These are phyloP conservation scores for Dysidea cf. avara DNA, from an alignment of 37 sponge, comb jelly and placozoan species.

Conservation along the genomic window DNA sequence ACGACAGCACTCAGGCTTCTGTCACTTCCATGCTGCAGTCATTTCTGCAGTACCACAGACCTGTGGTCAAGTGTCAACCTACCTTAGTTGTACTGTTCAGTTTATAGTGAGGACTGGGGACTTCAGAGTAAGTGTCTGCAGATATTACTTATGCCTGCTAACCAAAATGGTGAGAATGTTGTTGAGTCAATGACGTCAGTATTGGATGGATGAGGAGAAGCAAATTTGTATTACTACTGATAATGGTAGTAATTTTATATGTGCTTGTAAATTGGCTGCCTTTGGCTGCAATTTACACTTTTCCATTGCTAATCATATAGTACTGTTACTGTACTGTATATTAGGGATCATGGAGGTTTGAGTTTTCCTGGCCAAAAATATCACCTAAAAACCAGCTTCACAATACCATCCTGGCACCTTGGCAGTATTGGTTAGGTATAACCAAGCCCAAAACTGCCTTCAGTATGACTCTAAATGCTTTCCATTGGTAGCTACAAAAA, in stretches of 20 bases:
- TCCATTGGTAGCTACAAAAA: too few species aligned
- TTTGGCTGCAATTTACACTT: constrained; percentile 43
- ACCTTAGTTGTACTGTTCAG: constrained; percentile 36
- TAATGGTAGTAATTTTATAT: constrained; percentile 23
- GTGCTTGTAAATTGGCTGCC: constrained; percentile 1
- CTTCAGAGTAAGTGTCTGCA: constrained; percentile 9
- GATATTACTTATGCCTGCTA: constrained; percentile 15
- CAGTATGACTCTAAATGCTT: too few species aligned
- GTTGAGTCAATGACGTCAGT: constrained; percentile 10
- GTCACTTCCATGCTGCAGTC: constrained; percentile 3
- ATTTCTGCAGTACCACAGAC: constrained; percentile 26
- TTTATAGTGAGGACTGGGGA: constrained; percentile 12
- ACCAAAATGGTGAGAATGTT: constrained; percentile 38
- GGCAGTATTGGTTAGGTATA: too few species aligned
- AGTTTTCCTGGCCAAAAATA: too few species aligned
- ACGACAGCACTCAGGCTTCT: constrained; percentile 2
- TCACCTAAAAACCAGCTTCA: too few species aligned
- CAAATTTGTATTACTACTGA: constrained; percentile 46
- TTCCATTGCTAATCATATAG: constrained; percentile 22
- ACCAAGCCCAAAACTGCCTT: too few species aligned
- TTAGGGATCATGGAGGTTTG: too few species aligned
- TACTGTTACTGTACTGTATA: too few species aligned
- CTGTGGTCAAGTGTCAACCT: constrained; percentile 35
- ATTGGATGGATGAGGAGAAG: background rate
- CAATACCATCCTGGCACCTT: too few species aligned